Conservation (phyloP, 2,113 vertebrate species). For the Psittacula cyanocephala region DNA sequence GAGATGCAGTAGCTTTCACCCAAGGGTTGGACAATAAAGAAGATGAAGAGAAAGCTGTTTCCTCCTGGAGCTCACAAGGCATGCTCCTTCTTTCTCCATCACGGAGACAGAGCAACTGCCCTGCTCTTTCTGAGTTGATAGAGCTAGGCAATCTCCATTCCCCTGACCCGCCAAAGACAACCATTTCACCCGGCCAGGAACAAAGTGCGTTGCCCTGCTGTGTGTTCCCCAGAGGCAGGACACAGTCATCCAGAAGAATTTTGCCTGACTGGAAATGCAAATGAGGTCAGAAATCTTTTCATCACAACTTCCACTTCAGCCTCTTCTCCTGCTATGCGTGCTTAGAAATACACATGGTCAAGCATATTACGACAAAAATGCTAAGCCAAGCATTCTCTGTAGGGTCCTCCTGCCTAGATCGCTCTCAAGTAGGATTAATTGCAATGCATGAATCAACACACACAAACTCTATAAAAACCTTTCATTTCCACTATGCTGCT, state of each 20-base stretch:
- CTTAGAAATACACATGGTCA: background rate
- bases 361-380: background rate
- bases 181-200: background rate
- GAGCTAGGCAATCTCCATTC: background rate
- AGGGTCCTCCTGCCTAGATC: background rate
- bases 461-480: background rate
- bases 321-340: background rate
- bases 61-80: background rate
- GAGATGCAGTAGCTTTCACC: background rate
- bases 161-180: background rate
- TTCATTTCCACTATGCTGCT: background rate
- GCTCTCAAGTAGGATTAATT: slow-evolving; percentile 1
- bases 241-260: slow-evolving; percentile 3
- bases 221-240: background rate
- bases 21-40: background rate
- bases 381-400: background rate
- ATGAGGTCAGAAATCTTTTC: slow-evolving; percentile 27
- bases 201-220: accelerated
- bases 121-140: background rate
- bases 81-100: background rate
- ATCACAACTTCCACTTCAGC: slow-evolving; percentile 10
- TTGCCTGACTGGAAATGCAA: slow-evolving; percentile 37
- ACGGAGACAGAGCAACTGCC: background rate
- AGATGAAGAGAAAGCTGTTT: background rate
- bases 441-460: background rate